Evolutionary conservation across 1,140 invertebrate genomes (phyloP).

Genomic region (Panagrolaimus sp.): DNA sequence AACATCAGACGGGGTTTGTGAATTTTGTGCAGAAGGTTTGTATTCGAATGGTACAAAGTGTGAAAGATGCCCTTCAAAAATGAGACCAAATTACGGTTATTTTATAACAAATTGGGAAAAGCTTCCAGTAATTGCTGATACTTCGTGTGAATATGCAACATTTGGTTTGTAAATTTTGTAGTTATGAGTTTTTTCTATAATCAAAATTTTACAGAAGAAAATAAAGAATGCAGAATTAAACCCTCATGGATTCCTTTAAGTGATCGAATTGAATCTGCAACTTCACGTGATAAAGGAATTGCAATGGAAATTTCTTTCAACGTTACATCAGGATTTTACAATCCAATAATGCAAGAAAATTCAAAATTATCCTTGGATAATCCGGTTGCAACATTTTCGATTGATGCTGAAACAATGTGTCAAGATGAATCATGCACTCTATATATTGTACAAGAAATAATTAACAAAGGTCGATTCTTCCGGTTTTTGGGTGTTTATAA

Average conservation of each 20-base stretch:
- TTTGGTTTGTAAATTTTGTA: constrained; percentile 32
- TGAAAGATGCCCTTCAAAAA: constrained; percentile 62
- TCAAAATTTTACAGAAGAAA: constrained; percentile 31
- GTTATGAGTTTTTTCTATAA: not conserved
- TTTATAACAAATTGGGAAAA: constrained; percentile 63
- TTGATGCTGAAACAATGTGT: constrained; percentile 51
- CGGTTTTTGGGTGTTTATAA: constrained; percentile 58
- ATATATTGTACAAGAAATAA: constrained; percentile 59
- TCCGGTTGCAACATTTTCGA: constrained; percentile 35
- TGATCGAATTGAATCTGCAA: constrained; percentile 53
- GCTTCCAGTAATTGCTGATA: constrained; percentile 62
- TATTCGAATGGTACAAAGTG: constrained; percentile 59
- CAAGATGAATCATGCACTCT: constrained; percentile 46
- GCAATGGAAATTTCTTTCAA: constrained; percentile 52
- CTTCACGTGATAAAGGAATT: constrained; percentile 51
- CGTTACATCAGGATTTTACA: constrained; percentile 46
- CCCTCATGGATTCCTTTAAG: constrained; percentile 50
- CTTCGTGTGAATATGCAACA: constrained; percentile 60
- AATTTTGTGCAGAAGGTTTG: constrained; percentile 59
- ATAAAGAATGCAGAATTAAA: constrained; percentile 38
- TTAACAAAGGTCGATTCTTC: constrained; percentile 16
- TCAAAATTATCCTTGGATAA: constrained; percentile 32
- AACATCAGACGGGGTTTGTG: constrained; percentile 53
- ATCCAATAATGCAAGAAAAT: constrained; percentile 41
- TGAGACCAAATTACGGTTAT: constrained; percentile 63